Evolutionary conservation across 1,140 invertebrate genomes (phyloP).

Genomic region (Pogonognathellus flavescens): DNA sequence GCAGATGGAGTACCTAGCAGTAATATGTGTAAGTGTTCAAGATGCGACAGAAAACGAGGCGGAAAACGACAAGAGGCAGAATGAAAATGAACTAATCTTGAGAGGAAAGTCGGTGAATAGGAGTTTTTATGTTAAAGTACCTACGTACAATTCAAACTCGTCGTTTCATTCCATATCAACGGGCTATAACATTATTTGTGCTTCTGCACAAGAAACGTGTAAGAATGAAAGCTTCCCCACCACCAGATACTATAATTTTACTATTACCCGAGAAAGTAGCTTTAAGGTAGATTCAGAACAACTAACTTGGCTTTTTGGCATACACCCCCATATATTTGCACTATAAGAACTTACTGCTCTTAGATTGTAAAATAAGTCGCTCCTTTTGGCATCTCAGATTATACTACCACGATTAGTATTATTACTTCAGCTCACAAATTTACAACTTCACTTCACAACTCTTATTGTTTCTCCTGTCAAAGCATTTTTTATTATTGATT

Average conservation of each 20-base stretch:
- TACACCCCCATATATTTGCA: neutral
- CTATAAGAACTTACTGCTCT: no score
- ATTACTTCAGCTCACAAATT: no score
- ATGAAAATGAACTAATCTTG: conserved; percentile 27
- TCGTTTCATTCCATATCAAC: neutral
- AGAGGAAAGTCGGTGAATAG: conserved; percentile 18
- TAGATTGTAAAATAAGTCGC: no score
- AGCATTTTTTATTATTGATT: no score
- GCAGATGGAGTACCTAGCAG: no score
- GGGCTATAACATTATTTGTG: no score
- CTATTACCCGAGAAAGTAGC: neutral
- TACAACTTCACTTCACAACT: no score
- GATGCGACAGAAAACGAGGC: conserved; percentile 4
- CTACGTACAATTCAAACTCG: neutral
- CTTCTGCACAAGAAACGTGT: no score
- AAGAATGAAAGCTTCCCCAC: no score
- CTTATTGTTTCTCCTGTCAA: no score
- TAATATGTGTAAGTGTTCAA: neutral
- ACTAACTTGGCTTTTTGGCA: conserved; percentile 7
- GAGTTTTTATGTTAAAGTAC: neutral
- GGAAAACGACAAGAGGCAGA: conserved; percentile 1
- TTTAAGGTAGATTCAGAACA: neutral
- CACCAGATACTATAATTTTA: neutral
- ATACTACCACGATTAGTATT: no score
- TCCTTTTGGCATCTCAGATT: no score